Conservation (phyloP, 2,113 vertebrate species). For the Dasyurus viverrinus region DNA sequence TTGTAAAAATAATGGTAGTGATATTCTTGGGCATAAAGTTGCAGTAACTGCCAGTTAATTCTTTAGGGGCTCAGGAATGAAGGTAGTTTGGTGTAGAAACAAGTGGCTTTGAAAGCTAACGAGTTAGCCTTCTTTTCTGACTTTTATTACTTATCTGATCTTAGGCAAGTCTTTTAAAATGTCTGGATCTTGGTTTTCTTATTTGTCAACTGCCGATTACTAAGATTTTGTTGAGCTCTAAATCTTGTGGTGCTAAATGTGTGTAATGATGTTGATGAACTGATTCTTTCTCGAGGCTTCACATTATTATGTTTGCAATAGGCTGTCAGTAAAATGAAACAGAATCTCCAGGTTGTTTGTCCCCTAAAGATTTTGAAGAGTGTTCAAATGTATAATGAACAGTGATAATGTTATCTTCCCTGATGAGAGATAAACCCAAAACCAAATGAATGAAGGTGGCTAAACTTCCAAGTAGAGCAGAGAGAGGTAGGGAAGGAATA, state of each 20-base stretch:
- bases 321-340: neutral
- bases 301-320: neutral
- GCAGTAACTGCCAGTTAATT: neutral
- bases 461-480: neutral
- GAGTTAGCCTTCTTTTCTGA: neutral
- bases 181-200: neutral
- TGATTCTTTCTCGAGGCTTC: neutral
- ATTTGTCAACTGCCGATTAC: neutral
- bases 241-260: neutral
- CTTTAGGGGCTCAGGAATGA: neutral
- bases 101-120: neutral
- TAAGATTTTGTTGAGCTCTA: neutral
- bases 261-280: neutral
- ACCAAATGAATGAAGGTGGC: neutral
- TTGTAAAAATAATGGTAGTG: neutral
- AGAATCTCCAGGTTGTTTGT: neutral
- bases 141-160: neutral
- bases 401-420: neutral
- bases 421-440: neutral
- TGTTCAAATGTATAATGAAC: neutral
- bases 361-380: neutral
- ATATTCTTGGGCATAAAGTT: accelerated
- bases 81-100: neutral
- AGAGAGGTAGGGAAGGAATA: neutral
- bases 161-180: neutral